A percentile compares a stretch with the other conserved stretches of the same genome.
Conservation (phyloP, 2,113 vertebrate species). For the Trichechus manatus region DNA sequence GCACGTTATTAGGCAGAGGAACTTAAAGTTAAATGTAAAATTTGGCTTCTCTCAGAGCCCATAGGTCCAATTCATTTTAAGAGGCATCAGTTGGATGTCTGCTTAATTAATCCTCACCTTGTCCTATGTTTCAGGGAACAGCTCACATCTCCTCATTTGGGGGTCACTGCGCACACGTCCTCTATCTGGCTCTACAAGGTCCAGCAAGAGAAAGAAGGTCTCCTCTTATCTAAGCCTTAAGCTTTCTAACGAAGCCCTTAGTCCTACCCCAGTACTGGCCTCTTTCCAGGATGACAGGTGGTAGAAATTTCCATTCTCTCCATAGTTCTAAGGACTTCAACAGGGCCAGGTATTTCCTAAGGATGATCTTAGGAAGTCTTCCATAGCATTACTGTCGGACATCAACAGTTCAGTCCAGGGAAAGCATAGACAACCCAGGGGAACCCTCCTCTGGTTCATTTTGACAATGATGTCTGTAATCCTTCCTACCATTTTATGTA, state of each 20-base stretch:
- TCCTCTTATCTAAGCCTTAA: not conserved
- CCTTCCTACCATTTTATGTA: not conserved
- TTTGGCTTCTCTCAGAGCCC: not conserved
- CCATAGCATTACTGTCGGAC: not conserved
- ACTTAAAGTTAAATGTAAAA: not conserved
- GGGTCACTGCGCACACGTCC: not conserved
- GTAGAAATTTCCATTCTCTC: not conserved
- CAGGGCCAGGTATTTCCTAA: not conserved
- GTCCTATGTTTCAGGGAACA: not conserved
- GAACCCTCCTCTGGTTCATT: not conserved
- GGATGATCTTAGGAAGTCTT: not conserved
- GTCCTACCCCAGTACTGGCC: too few relatives aligned
- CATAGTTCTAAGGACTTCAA: not conserved
- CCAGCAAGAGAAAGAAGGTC: not conserved
- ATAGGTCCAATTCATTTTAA: not conserved
- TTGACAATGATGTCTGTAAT: not conserved
- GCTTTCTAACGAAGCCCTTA: not conserved
- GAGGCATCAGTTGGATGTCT: not conserved
- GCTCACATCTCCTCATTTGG: not conserved
- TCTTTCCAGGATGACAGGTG: not conserved
- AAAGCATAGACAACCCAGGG: not conserved
- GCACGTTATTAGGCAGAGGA: not conserved
- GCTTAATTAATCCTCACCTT: not conserved
- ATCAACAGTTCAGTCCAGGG: not conserved
- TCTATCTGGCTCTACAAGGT: not conserved